Evolutionary conservation across 2,888 invertebrate species (phyloP), one percentile per base, ranked within the genome.

Genomic region (Ectropis crepuscularia): DNA sequence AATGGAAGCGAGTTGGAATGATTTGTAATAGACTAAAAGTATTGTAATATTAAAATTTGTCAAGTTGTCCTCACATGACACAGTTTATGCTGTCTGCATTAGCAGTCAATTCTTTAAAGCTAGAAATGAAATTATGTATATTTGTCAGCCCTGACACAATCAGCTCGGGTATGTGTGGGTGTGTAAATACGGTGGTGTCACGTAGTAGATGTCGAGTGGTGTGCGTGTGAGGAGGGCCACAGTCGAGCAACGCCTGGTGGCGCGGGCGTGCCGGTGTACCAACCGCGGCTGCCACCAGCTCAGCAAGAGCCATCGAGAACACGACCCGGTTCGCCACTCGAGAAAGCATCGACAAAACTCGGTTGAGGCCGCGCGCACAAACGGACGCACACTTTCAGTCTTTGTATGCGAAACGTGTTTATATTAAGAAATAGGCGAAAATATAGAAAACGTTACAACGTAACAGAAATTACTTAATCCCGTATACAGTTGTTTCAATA

Each of bases 321-420:
- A 88, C 92, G 92, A 92, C 92, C 92, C 86, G 92, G 88, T 92
- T 92, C 86, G 86, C 82, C 88, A 87, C 87, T 82, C 90, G 92
- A 92, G 92, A 92, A 92, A 92, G 92, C 92, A 92, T 89, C 91
- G 89, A 87, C 89, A 88, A 90, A 92, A 90, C 90, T 88, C 92
- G 92, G 92, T 92, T 92, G 92, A 92, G 92, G 92, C 90, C 92
- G 86, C 80, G 80, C 83, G 84, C 83, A 83, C 83, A 82, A 83
- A 85, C 88, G 87, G 88, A 89, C 88, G 88, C 81, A 87, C 82
- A 86, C 85, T 86, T 86, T 86, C 87, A 83, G 86, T 84, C 84
- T 86, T 86, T 81, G 82, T 83, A 85, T 82, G 83, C 82, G 79
- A 78, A 78, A 78, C 70, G 76, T 79, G 76, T 75, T 77, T 74